Evolutionary conservation across 1,140 invertebrate genomes (phyloP).

Genomic region (Apis florea): DNA sequence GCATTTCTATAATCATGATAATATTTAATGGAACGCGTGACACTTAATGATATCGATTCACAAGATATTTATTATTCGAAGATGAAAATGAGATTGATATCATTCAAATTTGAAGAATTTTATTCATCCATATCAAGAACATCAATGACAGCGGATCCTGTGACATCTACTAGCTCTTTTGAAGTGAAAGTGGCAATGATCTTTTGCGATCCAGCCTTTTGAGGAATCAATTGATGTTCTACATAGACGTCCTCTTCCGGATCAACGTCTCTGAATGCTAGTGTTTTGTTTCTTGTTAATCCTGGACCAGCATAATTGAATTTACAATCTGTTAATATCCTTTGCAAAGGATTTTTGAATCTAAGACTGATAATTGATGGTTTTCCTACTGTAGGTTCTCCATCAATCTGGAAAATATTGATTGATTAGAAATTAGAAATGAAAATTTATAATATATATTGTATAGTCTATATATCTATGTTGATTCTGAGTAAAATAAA

Average conservation of each 20-base stretch:
- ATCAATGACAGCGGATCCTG: slow-evolving; percentile 81
- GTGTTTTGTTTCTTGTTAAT: slow-evolving; percentile 81
- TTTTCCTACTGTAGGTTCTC: slow-evolving; percentile 81
- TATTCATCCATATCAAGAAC: slow-evolving; percentile 73
- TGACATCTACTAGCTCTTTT: slow-evolving; percentile 84
- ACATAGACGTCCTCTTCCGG: slow-evolving; percentile 80
- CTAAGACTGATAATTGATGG: slow-evolving; percentile 81
- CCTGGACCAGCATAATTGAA: slow-evolving; percentile 87
- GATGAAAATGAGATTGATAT: neutral
- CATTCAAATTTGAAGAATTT: neutral
- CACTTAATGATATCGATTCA: neutral
- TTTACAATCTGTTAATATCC: slow-evolving; percentile 82
- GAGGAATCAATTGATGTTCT: slow-evolving; percentile 81
- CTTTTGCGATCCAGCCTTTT: slow-evolving; percentile 79
- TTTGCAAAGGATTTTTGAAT: slow-evolving; percentile 86
- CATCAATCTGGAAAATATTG: slow-evolving; percentile 80
- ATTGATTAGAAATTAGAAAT: too few relatives aligned
- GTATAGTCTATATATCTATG: too few relatives aligned
- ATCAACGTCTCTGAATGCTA: slow-evolving; percentile 80
- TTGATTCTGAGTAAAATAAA: too few relatives aligned
- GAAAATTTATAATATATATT: too few relatives aligned
- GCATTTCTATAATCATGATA: too few relatives aligned
- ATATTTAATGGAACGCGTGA: neutral
- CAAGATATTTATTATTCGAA: neutral
- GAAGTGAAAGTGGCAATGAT: slow-evolving; percentile 86